A percentile compares a stretch with the other conserved stretches of the same genome.
These are phyloP conservation scores for Leptopilina clavipes DNA, from an alignment of 1,140 invertebrate genomes.

Conservation along the genomic window DNA sequence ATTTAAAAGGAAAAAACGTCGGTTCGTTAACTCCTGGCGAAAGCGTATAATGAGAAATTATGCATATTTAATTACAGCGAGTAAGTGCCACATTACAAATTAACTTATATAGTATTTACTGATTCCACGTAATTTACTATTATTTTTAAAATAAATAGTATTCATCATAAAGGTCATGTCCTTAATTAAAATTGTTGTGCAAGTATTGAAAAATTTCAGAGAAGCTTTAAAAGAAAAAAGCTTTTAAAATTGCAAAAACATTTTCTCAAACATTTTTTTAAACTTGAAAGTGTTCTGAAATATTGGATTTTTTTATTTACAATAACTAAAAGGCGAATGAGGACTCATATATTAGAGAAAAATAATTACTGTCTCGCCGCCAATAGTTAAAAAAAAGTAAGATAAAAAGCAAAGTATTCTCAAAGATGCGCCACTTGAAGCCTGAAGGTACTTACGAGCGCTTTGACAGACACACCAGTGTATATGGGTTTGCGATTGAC, in stretches of 20 bases:
- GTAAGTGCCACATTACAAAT: neutral
- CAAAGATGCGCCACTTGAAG: constrained; percentile 29
- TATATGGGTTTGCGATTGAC: constrained; percentile 70
- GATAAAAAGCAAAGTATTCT: constrained; percentile 35
- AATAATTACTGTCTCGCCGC: constrained; percentile 36
- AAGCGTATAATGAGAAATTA: constrained; percentile 14
- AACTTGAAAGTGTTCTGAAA: neutral
- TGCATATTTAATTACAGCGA: constrained; percentile 28
- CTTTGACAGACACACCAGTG: constrained; percentile 76
- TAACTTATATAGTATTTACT: constrained; percentile 1
- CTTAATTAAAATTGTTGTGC: constrained; percentile 9
- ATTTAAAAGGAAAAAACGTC: constrained; percentile 11
- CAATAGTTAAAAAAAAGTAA: constrained; percentile 42
- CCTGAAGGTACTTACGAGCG: constrained; percentile 75
- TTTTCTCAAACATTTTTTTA: no score
- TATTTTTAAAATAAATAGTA: constrained; percentile 13
- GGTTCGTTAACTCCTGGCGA: constrained; percentile 31
- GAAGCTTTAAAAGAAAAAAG: no score
- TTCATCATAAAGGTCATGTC: constrained; percentile 1
- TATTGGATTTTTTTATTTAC: neutral
- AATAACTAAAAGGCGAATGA: neutral
- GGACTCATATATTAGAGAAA: neutral
- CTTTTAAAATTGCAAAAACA: no score
- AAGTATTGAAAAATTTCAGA: neutral
- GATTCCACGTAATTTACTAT: neutral